Evolutionary conservation across 2,888 invertebrate species (phyloP), one percentile per base, ranked within the genome.

Genomic region (Epistrophella euchroma): DNA sequence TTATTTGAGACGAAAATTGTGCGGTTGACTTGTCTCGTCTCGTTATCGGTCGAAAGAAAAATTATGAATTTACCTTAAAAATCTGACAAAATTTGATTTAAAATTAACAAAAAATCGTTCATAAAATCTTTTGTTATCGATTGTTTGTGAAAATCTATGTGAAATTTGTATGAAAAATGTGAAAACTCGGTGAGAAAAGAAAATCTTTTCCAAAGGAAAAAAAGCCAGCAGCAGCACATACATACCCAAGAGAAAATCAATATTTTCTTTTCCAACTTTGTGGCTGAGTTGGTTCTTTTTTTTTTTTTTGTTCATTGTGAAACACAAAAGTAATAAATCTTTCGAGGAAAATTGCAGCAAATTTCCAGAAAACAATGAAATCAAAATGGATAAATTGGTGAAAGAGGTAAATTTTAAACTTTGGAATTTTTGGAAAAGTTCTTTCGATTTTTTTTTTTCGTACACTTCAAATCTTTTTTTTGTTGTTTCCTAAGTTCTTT

Each of bases 231-330:
- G 43, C 55, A 64, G 55, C 62, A 81, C 64, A 85, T 80, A 85
- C 85, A 86, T 77, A 86, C 81, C 81, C 45, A 72, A 71, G 56
- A 37, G 22, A 86, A 85, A 86, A 86, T 86, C 85, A 81, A 86
- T 86, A 86, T 77, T 77, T 77, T 71, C 81, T 73, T 43, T 45
- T 66, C 66, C 80, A 80, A 76, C 84, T 84, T 64, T 77, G 77
- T 66, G 58, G n/a, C 58, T 32, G 25, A 64, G n/a, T 68, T 32
- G 35, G 43, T 35, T 13, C 6, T 17, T 58, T 58, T 19, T 17
- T 35, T 58, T 37, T 37, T 35, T 37, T 22, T n/a, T 15, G 22
- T 60, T 60, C 56, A 6, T 60, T 40, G 50, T 50, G 43, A 45
- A 66, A 28, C 28, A 25, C 13, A 55, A 28, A 28, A n/a, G n/a